Conservation (phyloP, 2,113 vertebrate species). For the Platysteira castanea region DNA sequence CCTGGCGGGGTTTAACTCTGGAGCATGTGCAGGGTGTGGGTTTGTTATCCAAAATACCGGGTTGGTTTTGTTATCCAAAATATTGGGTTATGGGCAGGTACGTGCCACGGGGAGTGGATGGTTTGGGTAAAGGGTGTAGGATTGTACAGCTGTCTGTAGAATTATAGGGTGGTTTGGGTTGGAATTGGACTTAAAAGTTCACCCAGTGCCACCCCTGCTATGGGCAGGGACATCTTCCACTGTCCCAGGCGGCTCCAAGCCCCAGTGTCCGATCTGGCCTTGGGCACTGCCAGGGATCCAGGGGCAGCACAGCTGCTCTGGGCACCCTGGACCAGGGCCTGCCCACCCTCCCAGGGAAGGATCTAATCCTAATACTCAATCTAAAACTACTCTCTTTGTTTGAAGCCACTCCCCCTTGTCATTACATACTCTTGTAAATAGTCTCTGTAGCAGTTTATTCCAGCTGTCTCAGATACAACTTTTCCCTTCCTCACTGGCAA, state of each 20-base stretch:
- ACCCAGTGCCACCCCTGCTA: background rate
- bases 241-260: background rate
- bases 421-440: background rate
- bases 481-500: background rate
- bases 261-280: background rate
- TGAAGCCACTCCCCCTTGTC: background rate
- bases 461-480: background rate
- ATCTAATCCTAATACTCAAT: background rate
- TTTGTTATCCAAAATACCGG: fast-evolving
- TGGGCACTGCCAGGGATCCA: background rate
- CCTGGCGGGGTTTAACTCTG: too few species aligned
- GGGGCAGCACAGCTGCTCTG: background rate
- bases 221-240: background rate
- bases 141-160: background rate
- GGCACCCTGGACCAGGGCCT: background rate
- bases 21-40: too few species aligned
- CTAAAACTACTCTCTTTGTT: fast-evolving
- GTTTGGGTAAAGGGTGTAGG: background rate
- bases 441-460: background rate
- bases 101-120: fast-evolving
- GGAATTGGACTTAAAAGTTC: fast-evolving
- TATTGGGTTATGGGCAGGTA: fast-evolving
- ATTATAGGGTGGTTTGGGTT: background rate
- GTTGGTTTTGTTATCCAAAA: fast-evolving
- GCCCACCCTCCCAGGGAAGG: fast-evolving